Base-by-base conservation (phyloP, 2,113 vertebrate genomes). In the Strix aluco region DNA sequence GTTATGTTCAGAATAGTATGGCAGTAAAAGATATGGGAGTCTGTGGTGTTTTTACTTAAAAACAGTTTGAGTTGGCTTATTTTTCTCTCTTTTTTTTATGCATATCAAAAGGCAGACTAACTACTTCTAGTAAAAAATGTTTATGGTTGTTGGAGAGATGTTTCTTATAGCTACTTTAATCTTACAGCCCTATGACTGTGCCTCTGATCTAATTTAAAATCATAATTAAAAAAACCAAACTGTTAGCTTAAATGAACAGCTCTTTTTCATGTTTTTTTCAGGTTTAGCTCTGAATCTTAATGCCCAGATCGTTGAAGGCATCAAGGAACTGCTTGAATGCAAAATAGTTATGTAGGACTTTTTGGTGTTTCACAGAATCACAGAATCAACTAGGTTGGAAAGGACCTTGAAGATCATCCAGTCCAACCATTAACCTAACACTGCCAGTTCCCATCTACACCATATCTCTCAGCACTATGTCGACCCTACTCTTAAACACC, bases 21-120 rank as follows among this genome's bases (percentile, higher is more conserved):
- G 32, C 1, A 27, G 21, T 23, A 19, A 42, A 58, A 58, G 9
- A 1, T 10, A 15, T 1, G 3, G 29, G 12, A 65, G 8, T 13
- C 8, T 40, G 14, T n/a, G 7, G 22, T 42, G 18, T 1, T 32
- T 75, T 70, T 34, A 18, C 6, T 63, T 23, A 20, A 70, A 19
- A 38, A 17, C 5, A 15, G 11, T 19, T 66, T 74, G 21, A 14
- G 10, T 16, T 32, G 6, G 6, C 25, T 40, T 66, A 15, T 9
- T 5, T 26, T 36, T 26, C 12, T 27, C 11, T 16, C 22, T 44
- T 65, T 65, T 44, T 46, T 34, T 21, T 7, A 30, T 18, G 16
- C 3, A 4, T 12, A 5, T 11, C 15, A 10, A 42, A 66, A 42
- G 15, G 12, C 7, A 34, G 30, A 13, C 7, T 2, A 47, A 10